These are phyloP conservation scores for Dryococelus australis DNA, from an alignment of 2,888 invertebrate genomes.

Conservation along the genomic window DNA sequence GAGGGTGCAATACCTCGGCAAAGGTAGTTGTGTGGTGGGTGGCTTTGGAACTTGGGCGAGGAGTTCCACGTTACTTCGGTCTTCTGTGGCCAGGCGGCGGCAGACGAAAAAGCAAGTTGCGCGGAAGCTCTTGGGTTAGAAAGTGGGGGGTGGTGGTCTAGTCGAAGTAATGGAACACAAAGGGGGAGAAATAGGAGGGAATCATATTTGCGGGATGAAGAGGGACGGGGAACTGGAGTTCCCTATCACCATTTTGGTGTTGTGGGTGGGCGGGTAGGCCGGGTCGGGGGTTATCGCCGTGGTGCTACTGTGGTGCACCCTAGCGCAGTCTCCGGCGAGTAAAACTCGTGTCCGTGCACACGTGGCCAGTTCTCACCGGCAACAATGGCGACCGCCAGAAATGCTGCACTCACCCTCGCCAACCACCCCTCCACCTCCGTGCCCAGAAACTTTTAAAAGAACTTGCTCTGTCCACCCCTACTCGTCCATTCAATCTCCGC, in stretches of 20 bases:
- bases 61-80: not conserved
- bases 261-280: not conserved
- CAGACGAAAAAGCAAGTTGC: not conserved
- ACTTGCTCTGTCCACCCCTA: slow-evolving; percentile 18
- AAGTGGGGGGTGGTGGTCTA: not conserved
- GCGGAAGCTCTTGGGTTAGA: not conserved
- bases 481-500: slow-evolving; percentile 18
- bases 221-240: slow-evolving; percentile 21
- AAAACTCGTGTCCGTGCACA: slow-evolving; percentile 21
- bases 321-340: not conserved
- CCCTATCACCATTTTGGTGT: not conserved
- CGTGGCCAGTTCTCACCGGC: slow-evolving; percentile 38
- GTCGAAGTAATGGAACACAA: slow-evolving; percentile 5
- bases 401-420: not conserved
- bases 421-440: not conserved
- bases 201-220: slow-evolving; percentile 24
- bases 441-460: slow-evolving; percentile 3
- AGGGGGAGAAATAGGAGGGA: slow-evolving; percentile 12
- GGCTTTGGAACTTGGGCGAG: no score
- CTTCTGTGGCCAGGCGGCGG: not conserved
- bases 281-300: not conserved
- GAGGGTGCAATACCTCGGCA: no score
- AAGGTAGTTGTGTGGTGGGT: no score
- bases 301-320: not conserved
- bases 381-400: not conserved